These are phyloP conservation scores for Drepana arcuata DNA, from an alignment of 1,140 invertebrate species.

Conservation along the genomic window DNA sequence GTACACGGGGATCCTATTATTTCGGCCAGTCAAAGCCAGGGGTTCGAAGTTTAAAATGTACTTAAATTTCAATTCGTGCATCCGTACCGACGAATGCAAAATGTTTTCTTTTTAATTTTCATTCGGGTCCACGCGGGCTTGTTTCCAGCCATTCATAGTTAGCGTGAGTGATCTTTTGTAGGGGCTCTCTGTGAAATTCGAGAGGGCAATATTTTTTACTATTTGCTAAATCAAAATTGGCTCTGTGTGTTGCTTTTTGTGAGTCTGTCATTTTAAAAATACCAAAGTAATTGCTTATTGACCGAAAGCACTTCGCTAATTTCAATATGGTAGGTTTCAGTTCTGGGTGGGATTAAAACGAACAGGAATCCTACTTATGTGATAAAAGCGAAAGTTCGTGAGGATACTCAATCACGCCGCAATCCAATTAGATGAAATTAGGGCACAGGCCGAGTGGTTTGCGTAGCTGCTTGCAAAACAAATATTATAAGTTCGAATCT, in stretches of 20 bases:
- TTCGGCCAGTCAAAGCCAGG: conserved; percentile 48
- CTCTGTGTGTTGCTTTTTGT: conserved; percentile 34
- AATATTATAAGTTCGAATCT: too few species aligned
- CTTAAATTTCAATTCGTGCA: conserved; percentile 66
- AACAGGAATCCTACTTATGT: too few species aligned
- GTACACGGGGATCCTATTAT: conserved; percentile 51
- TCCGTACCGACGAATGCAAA: conserved; percentile 39
- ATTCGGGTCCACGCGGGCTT: conserved; percentile 43
- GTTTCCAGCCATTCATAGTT: conserved; percentile 59
- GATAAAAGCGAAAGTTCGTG: too few species aligned
- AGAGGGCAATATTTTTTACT: conserved; percentile 57
- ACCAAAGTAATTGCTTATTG: too few species aligned
- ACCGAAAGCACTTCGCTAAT: too few species aligned
- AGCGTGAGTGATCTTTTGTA: conserved; percentile 68
- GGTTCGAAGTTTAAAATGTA: conserved; percentile 65
- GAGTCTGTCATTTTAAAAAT: too few species aligned
- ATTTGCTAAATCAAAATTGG: conserved; percentile 62
- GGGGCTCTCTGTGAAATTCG: conserved; percentile 65
- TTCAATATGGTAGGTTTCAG: too few species aligned
- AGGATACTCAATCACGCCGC: too few species aligned
- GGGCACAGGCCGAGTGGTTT: too few species aligned
- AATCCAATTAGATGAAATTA: too few species aligned
- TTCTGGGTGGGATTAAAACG: too few species aligned
- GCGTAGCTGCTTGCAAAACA: too few species aligned
- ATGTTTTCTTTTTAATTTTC: conserved; percentile 64